Evolutionary conservation across 2,888 invertebrate species (phyloP).

Genomic region (Lithophane semibrunnea): DNA sequence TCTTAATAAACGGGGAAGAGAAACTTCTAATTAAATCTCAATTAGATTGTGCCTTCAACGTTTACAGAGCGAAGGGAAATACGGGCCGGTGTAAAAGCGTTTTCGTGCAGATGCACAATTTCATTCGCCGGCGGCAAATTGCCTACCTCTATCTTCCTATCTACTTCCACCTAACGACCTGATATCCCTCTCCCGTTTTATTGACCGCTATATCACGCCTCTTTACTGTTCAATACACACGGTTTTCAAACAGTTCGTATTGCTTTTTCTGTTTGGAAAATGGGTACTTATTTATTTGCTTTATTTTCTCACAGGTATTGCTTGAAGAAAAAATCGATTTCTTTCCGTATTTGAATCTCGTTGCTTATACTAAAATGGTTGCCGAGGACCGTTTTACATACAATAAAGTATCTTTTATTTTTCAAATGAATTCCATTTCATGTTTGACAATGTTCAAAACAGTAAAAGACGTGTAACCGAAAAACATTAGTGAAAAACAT

Average conservation of each 20-base stretch:
- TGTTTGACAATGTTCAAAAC: not conserved
- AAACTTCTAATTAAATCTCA: slow-evolving; percentile 54
- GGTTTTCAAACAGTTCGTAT: slow-evolving; percentile 28
- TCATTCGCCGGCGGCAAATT: slow-evolving; percentile 63
- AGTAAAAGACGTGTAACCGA: not conserved
- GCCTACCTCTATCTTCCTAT: slow-evolving; percentile 54
- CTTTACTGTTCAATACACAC: slow-evolving; percentile 41
- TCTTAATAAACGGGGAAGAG: slow-evolving; percentile 23
- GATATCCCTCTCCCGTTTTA: slow-evolving; percentile 59
- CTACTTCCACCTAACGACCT: slow-evolving; percentile 55
- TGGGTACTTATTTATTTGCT: not conserved
- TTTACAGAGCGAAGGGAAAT: slow-evolving; percentile 44
- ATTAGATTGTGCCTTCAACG: slow-evolving; percentile 47
- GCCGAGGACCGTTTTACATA: not conserved
- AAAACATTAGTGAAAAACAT: not conserved
- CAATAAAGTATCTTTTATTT: not conserved
- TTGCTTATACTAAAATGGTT: not conserved
- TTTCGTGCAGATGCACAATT: slow-evolving; percentile 67
- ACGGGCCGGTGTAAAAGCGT: slow-evolving; percentile 55
- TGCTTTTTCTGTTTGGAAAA: slow-evolving; percentile 9
- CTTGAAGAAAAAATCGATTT: not conserved
- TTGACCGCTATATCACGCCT: slow-evolving; percentile 54
- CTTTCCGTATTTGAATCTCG: slow-evolving; percentile 3
- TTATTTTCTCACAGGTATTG: slow-evolving; percentile 15
- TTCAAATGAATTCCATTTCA: not conserved